phyloP scores from a whole-genome alignment of 2,113 vertebrate species.

The Mus musculus region DNA sequence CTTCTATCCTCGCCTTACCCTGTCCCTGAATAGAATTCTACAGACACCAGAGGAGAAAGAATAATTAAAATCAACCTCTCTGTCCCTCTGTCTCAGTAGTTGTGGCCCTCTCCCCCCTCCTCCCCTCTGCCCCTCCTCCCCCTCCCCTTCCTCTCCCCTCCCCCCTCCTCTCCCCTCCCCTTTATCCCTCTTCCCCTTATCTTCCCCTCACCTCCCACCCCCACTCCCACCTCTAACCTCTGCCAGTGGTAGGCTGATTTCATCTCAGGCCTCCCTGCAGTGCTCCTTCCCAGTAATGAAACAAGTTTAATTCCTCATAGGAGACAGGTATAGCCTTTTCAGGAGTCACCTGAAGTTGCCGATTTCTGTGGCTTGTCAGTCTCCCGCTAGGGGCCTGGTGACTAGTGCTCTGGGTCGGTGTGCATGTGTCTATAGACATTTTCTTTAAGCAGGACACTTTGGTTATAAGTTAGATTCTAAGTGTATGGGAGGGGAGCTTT shows the following conservation, averaged over 20 bases:
- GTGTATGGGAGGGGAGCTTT: too few relatives aligned
- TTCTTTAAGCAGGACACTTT: conserved; percentile 28
- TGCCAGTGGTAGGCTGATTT: too few relatives aligned
- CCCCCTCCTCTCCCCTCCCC: accelerated
- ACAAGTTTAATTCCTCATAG: not conserved
- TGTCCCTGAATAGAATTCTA: conserved; percentile 11
- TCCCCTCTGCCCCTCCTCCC: too few relatives aligned
- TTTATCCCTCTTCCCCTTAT: too few relatives aligned
- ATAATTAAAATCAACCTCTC: not conserved
- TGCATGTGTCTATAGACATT: not conserved
- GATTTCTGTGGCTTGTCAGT: conserved; percentile 41
- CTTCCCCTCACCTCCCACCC: too few relatives aligned
- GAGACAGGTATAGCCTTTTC: not conserved
- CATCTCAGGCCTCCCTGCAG: not conserved
- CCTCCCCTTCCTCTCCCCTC: too few relatives aligned
- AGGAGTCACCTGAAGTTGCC: not conserved
- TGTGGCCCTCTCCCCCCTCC: not conserved
- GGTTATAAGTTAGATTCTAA: conserved; percentile 32
- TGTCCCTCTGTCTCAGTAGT: not conserved
- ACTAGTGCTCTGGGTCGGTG: not conserved
- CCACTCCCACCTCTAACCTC: too few relatives aligned
- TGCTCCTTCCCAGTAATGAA: not conserved
- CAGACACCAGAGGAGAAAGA: not conserved
- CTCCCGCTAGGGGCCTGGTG: not conserved
- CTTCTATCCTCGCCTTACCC: not conserved